phyloP scores from a whole-genome alignment of 2,113 vertebrate genomes.

The Rhynchopsitta pachyrhyncha region DNA sequence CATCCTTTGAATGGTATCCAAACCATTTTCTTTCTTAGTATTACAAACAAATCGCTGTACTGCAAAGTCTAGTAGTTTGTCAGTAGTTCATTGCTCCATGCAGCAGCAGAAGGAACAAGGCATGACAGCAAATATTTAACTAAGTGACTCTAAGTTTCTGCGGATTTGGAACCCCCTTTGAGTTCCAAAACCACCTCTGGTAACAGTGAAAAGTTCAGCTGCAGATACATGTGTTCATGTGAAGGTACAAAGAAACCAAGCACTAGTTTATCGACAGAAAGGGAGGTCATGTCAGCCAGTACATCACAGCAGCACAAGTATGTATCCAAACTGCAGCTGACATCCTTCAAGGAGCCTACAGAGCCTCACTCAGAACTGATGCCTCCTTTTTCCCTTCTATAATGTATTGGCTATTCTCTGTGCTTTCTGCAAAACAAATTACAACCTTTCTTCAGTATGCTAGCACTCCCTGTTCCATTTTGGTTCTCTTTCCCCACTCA shows the following conservation, averaged over 20 bases:
- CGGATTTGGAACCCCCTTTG: neutral
- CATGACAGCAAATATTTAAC: conserved; percentile 18
- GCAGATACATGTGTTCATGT: neutral
- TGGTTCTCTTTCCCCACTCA: neutral
- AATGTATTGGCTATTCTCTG: neutral
- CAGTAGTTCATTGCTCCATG: neutral
- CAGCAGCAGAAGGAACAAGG: conserved; percentile 4
- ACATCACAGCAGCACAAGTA: neutral
- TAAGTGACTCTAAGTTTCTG: neutral
- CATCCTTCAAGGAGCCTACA: neutral
- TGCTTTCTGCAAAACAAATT: neutral
- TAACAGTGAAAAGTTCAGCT: neutral
- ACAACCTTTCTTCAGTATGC: neutral
- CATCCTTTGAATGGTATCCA: conserved; percentile 54
- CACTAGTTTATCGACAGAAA: neutral
- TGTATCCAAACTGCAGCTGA: neutral
- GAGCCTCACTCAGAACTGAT: neutral
- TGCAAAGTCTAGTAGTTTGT: conserved; percentile 11
- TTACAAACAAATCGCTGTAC: conserved; percentile 13
- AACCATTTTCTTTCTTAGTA: neutral
- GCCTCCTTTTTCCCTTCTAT: neutral
- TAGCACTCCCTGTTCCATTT: neutral
- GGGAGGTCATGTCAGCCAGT: neutral
- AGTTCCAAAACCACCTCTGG: conserved; percentile 14
- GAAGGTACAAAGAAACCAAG: neutral